Evolutionary conservation across 2,888 invertebrate genomes (phyloP), one percentile per base, ranked within the genome.

Genomic region (Ganaspis brasiliensis): DNA sequence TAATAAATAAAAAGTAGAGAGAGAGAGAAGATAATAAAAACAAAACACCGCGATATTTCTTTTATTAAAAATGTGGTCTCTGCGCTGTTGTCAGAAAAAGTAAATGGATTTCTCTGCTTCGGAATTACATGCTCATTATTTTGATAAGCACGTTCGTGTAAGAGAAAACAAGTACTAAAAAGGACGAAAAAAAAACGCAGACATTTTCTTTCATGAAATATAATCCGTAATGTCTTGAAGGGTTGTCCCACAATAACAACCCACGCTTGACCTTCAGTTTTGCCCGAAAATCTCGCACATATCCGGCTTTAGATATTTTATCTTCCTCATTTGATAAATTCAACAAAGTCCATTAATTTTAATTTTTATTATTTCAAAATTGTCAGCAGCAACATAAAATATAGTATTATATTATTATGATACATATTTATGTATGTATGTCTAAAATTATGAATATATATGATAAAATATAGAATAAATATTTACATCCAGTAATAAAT

Each of bases 171-270:
- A 19, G 12, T 21, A 63, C 61, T 21, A 21, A 63, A 37, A 16
- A 16, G 59, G n/a, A n/a, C n/a, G n/a, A 61, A 19, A 63, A 63
- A 63, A 63, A 63, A 63, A 21, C 40, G 21, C 24, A 63, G 63
- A 40, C 40, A 40, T 21, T 63, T 40, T 40, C 40, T 24, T 63
- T 63, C 24, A 40, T 45, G 24, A 63, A 61, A 61, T 61, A 37
- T 37, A 37, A 37, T 19, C 35, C 16, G 12, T 19, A 40, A 40
- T 21, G 19, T 37, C 37, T 40, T 40, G 37, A 63, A 37, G 37
- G 37, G 37, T 63, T 63, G 37, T 21, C 37, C 37, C n/a, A 57
- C 35, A 63, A 37, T 35, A 61, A 19, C 61, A 14, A 37, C 61
- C 61, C 61, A 40, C 61, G 37, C 37, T 35, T 14, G 37, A 63